Evolutionary conservation across 2,888 invertebrate genomes (phyloP).

Genomic region (Athalia circularis): DNA sequence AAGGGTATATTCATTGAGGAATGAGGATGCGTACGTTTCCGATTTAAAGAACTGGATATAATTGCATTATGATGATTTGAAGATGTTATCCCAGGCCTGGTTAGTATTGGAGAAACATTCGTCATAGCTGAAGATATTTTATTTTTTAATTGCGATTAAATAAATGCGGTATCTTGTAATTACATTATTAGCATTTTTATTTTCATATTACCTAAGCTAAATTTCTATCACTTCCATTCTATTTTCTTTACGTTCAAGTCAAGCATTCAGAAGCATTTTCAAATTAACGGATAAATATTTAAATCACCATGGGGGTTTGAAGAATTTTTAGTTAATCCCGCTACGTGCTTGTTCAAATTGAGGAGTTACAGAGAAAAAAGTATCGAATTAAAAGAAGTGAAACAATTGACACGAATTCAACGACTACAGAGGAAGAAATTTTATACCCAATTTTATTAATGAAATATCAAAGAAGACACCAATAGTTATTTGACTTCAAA

Average conservation of each 20-base stretch:
- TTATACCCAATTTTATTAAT: neutral
- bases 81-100: slow-evolving; percentile 72
- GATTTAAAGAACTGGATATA: slow-evolving; percentile 69
- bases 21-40: slow-evolving; percentile 78
- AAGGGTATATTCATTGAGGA: slow-evolving; percentile 77
- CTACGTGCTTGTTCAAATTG: neutral
- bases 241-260: neutral
- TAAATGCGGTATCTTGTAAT: slow-evolving; percentile 27
- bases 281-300: slow-evolving; percentile 24
- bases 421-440: neutral
- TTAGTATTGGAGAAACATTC: slow-evolving; percentile 75
- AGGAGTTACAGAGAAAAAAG: neutral
- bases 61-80: slow-evolving; percentile 72
- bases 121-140: slow-evolving; percentile 61
- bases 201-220: slow-evolving; percentile 14
- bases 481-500: neutral
- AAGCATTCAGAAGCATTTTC: slow-evolving; percentile 15
- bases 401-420: neutral
- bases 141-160: slow-evolving; percentile 41
- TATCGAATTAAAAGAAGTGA: neutral
- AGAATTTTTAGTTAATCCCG: slow-evolving; percentile 23
- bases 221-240: neutral
- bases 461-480: too few species aligned
- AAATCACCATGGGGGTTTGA: slow-evolving; percentile 5
- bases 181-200: slow-evolving; percentile 9